Percentiles rank a stretch among this genome's conserved stretches.
These are phyloP conservation scores for Manis pentadactyla DNA, from an alignment of 2,797 vertebrate genomes.

Conservation along the genomic window DNA sequence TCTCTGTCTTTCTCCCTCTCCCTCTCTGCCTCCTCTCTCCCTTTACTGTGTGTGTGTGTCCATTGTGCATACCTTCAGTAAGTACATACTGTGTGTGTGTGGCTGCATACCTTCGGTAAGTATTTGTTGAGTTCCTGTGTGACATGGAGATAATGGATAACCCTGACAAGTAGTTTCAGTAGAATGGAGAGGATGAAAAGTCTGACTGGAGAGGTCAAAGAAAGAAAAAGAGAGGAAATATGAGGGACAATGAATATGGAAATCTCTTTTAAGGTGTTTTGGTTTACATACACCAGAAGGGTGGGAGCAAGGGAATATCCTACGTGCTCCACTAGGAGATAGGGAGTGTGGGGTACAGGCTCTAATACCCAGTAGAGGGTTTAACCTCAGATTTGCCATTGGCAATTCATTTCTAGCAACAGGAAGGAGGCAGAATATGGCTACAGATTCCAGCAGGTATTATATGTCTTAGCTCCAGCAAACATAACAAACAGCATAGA, in stretches of 20 bases:
- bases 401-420: not conserved
- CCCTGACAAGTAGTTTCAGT: not conserved
- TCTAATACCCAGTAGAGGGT: not conserved
- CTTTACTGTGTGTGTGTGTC: not conserved
- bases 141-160: not conserved
- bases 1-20: not conserved
- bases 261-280: not conserved
- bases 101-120: not conserved
- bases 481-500: not conserved
- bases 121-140: not conserved
- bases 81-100: too few relatives aligned
- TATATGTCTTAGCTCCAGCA: accelerated
- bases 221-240: not conserved
- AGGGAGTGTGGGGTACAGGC: not conserved
- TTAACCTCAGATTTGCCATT: not conserved
- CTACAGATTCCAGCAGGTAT: not conserved
- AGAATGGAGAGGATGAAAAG: not conserved
- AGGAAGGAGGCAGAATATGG: not conserved
- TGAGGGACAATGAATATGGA: not conserved
- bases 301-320: not conserved
- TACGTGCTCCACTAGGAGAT: not conserved
- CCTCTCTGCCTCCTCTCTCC: too few relatives aligned
- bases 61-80: too few relatives aligned
- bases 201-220: not conserved
- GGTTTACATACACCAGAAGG: not conserved